These are phyloP conservation scores for Pegoplata infirma DNA, from an alignment of 2,888 invertebrate species.

Conservation along the genomic window DNA sequence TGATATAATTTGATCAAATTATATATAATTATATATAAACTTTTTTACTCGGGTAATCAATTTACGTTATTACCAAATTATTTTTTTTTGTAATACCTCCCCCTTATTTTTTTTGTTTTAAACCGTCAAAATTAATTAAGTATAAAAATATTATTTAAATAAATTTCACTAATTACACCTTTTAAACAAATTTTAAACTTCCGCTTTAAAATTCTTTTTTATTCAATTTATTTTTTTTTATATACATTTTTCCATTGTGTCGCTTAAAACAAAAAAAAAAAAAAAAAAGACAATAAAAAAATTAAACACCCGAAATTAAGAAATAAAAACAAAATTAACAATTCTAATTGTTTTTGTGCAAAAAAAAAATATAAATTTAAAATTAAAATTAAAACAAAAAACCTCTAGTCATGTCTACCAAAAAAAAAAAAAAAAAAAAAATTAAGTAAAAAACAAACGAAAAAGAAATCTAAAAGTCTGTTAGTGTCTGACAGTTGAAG, in stretches of 20 bases:
- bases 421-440: conserved; percentile 2
- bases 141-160: not conserved
- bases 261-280: conserved; percentile 2
- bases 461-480: conserved; percentile 20
- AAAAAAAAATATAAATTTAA: no score
- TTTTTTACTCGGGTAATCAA: no score
- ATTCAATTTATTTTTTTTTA: not conserved
- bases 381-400: conserved; percentile 4
- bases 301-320: not conserved
- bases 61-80: no score
- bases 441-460: not conserved
- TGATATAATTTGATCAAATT: no score
- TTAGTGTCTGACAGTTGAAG: conserved; percentile 41
- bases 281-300: not conserved
- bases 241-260: conserved; percentile 5
- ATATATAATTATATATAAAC: no score
- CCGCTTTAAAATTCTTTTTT: conserved; percentile 30
- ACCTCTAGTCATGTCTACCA: conserved; percentile 9
- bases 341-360: conserved; percentile 39
- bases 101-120: not conserved
- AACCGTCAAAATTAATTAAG: not conserved
- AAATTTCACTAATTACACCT: conserved; percentile 39
- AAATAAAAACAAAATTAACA: conserved; percentile 32
- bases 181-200: conserved; percentile 35
- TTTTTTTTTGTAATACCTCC: no score